Evolutionary conservation across 2,113 vertebrate species (phyloP).

Genomic region (Sinocyclocheilus maitianheensis): DNA sequence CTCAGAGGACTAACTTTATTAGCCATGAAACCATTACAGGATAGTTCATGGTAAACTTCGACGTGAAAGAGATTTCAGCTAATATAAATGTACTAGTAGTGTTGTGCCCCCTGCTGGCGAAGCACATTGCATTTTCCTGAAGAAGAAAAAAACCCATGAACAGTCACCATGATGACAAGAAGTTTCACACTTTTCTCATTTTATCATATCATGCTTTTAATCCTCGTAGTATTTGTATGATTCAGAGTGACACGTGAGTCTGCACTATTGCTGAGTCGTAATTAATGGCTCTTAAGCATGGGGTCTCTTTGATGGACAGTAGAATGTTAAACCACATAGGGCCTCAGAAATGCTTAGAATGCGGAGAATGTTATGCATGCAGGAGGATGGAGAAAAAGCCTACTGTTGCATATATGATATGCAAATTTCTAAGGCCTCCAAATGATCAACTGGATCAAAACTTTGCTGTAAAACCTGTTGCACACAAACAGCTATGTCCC

Average conservation of each 20-base stretch:
- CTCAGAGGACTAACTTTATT: slow-evolving; percentile 6
- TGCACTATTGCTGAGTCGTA: not conserved
- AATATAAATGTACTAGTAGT: not conserved
- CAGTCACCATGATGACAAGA: not conserved
- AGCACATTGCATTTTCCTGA: slow-evolving; percentile 4
- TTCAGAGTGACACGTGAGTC: not conserved
- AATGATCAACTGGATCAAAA: not conserved
- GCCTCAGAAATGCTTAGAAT: too few species aligned
- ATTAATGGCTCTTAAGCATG: too few species aligned
- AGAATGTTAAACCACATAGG: too few species aligned
- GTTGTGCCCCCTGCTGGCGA: slow-evolving; percentile 45
- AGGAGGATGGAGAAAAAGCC: too few species aligned
- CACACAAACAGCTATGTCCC: not conserved
- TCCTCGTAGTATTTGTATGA: not conserved
- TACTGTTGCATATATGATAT: not conserved
- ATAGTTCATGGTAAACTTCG: not conserved
- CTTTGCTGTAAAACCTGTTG: not conserved
- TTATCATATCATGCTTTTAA: not conserved
- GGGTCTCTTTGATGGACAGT: too few species aligned
- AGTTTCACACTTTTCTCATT: not conserved
- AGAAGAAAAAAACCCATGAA: not conserved
- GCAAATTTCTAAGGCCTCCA: not conserved
- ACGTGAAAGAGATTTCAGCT: not conserved
- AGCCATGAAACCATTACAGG: not conserved
- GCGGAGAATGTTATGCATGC: too few species aligned